These are phyloP conservation scores for Aldabrachelys gigantea DNA, from an alignment of 2,113 vertebrate genomes.

Conservation along the genomic window DNA sequence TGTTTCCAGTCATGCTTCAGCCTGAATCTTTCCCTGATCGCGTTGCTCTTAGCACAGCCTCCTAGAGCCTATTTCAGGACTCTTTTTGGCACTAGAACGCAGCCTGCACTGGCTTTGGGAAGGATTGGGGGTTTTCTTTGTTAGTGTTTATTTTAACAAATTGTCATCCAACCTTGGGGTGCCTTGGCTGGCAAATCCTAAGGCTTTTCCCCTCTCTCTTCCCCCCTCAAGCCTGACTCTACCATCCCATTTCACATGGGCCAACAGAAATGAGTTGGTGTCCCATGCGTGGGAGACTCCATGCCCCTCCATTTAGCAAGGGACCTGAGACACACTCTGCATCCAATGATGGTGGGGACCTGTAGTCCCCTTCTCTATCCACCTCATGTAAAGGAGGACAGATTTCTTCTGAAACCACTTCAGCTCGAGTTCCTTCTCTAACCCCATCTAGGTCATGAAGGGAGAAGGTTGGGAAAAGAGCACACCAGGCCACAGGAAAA, in stretches of 20 bases:
- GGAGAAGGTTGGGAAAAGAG: not conserved
- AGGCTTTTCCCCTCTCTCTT: not conserved
- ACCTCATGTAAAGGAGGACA: not conserved
- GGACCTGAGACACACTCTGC: fast-evolving
- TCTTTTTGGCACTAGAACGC: fast-evolving
- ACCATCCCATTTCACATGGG: fast-evolving
- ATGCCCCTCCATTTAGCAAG: fast-evolving
- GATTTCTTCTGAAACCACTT: not conserved
- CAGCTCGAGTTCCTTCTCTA: not conserved
- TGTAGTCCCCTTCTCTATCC: not conserved
- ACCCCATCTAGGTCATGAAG: not conserved
- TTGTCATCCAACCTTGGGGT: not conserved
- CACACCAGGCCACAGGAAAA: not conserved
- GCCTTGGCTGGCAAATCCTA: not conserved
- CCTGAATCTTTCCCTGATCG: fast-evolving
- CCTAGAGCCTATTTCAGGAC: fast-evolving
- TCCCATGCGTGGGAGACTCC: fast-evolving
- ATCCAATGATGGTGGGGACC: fast-evolving
- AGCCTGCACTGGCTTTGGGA: not conserved
- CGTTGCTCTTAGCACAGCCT: fast-evolving
- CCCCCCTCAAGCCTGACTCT: not conserved
- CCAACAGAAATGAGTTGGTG: not conserved
- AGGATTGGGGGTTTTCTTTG: not conserved
- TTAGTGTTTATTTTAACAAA: not conserved
- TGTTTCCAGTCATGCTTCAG: not conserved